phyloP scores from a whole-genome alignment of 1,140 invertebrate genomes.

The Diploscapter pachys region DNA sequence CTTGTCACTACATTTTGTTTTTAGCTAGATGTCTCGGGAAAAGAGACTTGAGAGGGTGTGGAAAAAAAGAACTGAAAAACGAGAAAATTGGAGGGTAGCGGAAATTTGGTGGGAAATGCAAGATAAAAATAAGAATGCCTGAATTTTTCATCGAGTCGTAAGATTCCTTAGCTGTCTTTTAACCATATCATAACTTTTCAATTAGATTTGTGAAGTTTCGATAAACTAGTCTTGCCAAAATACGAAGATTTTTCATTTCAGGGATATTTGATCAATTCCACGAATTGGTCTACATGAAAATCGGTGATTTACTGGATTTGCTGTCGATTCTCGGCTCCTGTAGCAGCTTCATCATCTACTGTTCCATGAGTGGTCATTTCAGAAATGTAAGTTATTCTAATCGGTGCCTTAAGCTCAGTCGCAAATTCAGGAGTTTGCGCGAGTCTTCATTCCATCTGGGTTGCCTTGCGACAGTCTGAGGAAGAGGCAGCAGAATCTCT shows the following conservation, averaged over 20 bases:
- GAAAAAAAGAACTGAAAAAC: too few relatives aligned
- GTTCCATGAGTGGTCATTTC: slow-evolving; percentile 56
- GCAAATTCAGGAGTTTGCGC: slow-evolving; percentile 50
- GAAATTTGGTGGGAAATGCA: too few relatives aligned
- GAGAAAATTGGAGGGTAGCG: too few relatives aligned
- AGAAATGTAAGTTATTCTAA: slow-evolving; percentile 45
- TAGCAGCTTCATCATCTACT: slow-evolving; percentile 57
- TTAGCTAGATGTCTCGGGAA: too few relatives aligned
- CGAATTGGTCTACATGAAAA: slow-evolving; percentile 39
- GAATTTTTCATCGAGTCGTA: too few relatives aligned
- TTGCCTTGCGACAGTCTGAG: slow-evolving; percentile 17
- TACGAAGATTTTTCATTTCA: background rate
- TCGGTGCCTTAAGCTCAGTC: background rate
- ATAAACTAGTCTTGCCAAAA: too few relatives aligned
- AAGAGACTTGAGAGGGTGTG: too few relatives aligned
- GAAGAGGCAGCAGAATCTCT: background rate
- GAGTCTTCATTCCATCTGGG: slow-evolving; percentile 49
- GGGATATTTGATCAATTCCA: slow-evolving; percentile 43
- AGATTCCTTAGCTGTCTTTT: too few relatives aligned
- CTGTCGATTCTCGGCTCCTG: slow-evolving; percentile 52
- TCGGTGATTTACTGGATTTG: slow-evolving; percentile 54
- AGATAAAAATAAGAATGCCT: too few relatives aligned
- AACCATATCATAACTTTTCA: too few relatives aligned
- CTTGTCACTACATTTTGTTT: too few relatives aligned
- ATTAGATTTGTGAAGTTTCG: too few relatives aligned